Percentiles rank a stretch among this genome's conserved stretches.
These are phyloP conservation scores for Drosophila neutralis DNA, from an alignment of 2,888 invertebrate species.

Conservation along the genomic window DNA sequence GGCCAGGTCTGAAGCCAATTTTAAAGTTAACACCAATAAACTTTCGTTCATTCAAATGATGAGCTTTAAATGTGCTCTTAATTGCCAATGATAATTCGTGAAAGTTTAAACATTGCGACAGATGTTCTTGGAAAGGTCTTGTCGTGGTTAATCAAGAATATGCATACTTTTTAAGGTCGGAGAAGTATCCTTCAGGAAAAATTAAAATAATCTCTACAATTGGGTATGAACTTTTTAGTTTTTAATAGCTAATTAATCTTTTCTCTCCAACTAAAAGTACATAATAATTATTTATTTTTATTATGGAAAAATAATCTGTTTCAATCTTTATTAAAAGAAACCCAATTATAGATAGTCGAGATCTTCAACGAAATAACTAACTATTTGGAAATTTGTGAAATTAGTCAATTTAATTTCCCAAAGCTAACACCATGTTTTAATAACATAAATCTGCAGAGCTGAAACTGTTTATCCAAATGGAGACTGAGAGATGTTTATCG, in stretches of 20 bases:
- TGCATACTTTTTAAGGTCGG: neutral
- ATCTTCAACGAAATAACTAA: neutral
- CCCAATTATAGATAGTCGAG: neutral
- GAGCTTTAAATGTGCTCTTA: slow-evolving; percentile 38
- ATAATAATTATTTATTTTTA: neutral
- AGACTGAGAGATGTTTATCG: slow-evolving; percentile 29
- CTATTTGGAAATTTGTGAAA: neutral
- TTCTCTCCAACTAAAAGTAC: no score
- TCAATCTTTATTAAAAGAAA: neutral
- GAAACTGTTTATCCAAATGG: neutral
- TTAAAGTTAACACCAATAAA: slow-evolving; percentile 58
- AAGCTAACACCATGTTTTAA: neutral
- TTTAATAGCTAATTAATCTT: no score
- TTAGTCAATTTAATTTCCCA: slow-evolving; percentile 5
- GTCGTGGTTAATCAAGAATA: neutral
- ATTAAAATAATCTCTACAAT: neutral
- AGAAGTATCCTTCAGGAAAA: neutral
- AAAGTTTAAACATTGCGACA: no score
- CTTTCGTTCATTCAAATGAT: slow-evolving; percentile 23
- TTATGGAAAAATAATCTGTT: neutral
- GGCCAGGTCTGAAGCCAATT: slow-evolving; percentile 50
- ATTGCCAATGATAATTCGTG: slow-evolving; percentile 2
- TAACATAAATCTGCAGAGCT: slow-evolving; percentile 3
- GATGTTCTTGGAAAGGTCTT: neutral
- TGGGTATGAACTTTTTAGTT: no score